Evolutionary conservation across 2,888 invertebrate genomes (phyloP).

Genomic region (Ophion ellenae): DNA sequence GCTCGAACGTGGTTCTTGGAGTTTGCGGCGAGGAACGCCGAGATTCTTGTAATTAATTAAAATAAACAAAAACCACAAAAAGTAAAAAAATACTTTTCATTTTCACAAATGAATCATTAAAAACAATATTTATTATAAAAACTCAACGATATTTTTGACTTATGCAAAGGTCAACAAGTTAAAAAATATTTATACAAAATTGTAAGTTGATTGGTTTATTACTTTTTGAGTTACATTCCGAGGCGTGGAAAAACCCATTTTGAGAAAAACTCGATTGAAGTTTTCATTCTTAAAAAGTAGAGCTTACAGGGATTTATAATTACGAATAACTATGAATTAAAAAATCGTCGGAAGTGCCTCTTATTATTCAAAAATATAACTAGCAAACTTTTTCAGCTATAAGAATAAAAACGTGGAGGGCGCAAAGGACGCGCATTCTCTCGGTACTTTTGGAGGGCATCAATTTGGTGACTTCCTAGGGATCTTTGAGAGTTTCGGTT

Average conservation of each 20-base stretch:
- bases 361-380: too few species aligned
- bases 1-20: not conserved
- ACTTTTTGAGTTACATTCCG: not conserved
- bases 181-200: slow-evolving; percentile 1
- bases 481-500: too few species aligned
- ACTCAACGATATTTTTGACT: not conserved
- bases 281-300: not conserved
- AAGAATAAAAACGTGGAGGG: too few species aligned
- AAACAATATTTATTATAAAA: not conserved
- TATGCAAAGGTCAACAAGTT: not conserved
- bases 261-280: not conserved
- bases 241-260: not conserved
- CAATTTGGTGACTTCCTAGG: too few species aligned
- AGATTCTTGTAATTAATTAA: not conserved
- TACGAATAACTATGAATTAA: not conserved
- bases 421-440: too few species aligned
- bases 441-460: too few species aligned
- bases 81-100: not conserved
- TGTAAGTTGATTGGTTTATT: not conserved
- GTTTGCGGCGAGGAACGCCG: not conserved
- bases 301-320: not conserved
- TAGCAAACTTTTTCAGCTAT: too few species aligned
- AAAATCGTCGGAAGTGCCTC: too few species aligned
- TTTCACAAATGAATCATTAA: not conserved
- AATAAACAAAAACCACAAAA: not conserved